Evolutionary conservation across 2,113 vertebrate species (phyloP).

Genomic region (Protobothrops mucrosquamatus): DNA sequence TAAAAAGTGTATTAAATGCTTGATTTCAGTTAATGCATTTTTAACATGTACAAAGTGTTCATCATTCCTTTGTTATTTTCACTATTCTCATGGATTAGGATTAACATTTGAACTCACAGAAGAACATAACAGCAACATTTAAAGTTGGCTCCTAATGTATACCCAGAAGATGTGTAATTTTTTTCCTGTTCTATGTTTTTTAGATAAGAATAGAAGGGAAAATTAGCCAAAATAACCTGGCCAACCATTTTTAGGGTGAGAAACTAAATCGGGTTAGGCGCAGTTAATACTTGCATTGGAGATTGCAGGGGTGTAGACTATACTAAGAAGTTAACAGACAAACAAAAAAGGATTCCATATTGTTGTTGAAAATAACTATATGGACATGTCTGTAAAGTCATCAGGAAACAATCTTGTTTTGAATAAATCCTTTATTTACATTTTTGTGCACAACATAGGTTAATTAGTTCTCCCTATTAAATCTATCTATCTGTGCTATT

Average conservation of each 20-base stretch:
- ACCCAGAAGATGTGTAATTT: not conserved
- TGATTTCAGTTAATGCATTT: slow-evolving; percentile 2
- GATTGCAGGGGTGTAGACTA: not conserved
- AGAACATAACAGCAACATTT: slow-evolving; percentile 3
- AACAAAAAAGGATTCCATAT: not conserved
- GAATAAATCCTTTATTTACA: not conserved
- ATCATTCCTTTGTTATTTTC: not conserved
- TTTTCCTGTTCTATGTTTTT: not conserved
- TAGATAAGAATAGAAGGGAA: not conserved
- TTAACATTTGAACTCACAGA: slow-evolving; percentile 1
- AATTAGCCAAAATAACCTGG: not conserved
- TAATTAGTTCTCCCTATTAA: not conserved
- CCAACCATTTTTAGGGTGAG: not conserved
- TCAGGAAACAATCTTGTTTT: not conserved
- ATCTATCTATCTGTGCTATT: not conserved
- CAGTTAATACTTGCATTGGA: not conserved
- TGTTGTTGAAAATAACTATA: not conserved
- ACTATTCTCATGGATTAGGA: not conserved
- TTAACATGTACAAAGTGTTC: not conserved
- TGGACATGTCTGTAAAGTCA: not conserved
- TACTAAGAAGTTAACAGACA: not conserved
- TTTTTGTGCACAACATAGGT: not conserved
- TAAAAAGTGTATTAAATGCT: not conserved
- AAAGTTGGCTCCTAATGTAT: slow-evolving; percentile 12
- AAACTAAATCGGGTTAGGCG: not conserved